Base-by-base conservation (phyloP, 2,888 invertebrate species). In the Phortica okadai region DNA sequence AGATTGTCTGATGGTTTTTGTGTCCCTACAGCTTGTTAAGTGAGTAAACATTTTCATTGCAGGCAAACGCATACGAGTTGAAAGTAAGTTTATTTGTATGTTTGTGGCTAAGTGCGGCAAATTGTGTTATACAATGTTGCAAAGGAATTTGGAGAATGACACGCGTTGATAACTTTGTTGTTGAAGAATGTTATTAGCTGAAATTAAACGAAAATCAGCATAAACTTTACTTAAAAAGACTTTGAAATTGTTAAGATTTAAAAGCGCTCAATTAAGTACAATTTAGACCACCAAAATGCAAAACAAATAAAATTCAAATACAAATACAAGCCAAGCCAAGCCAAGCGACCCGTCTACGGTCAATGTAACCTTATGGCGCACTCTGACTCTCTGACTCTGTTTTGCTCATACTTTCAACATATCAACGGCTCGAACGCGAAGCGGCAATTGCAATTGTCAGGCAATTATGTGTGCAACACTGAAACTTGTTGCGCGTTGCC, bases 151-250 rank as follows among this genome's bases (percentile, higher is more conserved):
- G 2, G 56, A 14, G 14, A n/a, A n/a, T 41, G 66, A 66, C 42
- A 66, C 66, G 50, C 69, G 45, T 69, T 69, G 69, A 69, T 69
- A 69, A 50, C 50, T 69, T 69, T 69, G 69, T 69, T 69, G 69
- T 16, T 25, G 62, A 16, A 21, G 25, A 62, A 62, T 62, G 62
- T 62, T 62, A 25, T 62, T 62, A 21, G 62, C 25, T 25, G 11
- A 21, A 62, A 69, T 16, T 16, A 45, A 69, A 14, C 16, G 45
- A 69, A 50, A 69, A 69, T 69, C 14, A 44, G 16, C 69, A 69
- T 69, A 69, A 69, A 69, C 16, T 45, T 45, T 8, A 45, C 21
- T 21, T 45, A 69, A 45, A 50, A 69, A 25, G 69, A 44, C 6
- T 69, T 69, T 21, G 16, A 69, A 50, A 42, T 67, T 67, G 56